Evolutionary conservation across 2,888 invertebrate genomes (phyloP), one percentile per base, ranked within the genome.

Genomic region (Tetranychus piercei): DNA sequence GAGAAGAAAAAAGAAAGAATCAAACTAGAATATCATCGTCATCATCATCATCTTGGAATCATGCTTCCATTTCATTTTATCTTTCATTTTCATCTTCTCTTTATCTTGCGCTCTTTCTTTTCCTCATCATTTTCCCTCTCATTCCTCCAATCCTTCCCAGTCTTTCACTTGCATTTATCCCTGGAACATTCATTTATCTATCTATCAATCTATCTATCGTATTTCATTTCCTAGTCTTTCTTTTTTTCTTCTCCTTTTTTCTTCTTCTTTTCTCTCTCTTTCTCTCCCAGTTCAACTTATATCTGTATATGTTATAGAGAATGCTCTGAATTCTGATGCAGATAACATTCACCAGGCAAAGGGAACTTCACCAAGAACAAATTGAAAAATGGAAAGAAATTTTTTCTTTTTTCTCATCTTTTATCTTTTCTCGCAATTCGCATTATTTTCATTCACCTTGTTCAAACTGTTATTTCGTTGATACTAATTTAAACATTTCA

Each of bases 31-130:
- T 69, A 23, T 22, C 23, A 67, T 22, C 20, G 8, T 67, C 4
- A 11, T 67, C 9, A 69, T 20, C 69, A 23, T 22, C n/a, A 69
- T 23, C 20, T 8, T 67, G 9, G 11, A 23, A 18, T 22, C 34
- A 22, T 20, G 20, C n/a, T 22, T 69, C 69, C 34, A 66, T 20
- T 66, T 18, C 66, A 20, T 20, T 66, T 18, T 15, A 66, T 43
- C 18, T 70, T 70, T 70, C 65, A 3, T n/a, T 66, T 66, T 69
- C 34, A 69, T 20, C 69, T 20, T 11, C 44, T 20, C 72, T 43
- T 44, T 72, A 5, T 72, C 72, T 72, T 43, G 44, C 6, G 4
- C 71, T 71, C 71, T 44, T 23, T 71, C 71, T 71, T 23, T 9
- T 71, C 71, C 43, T 71, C 23, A 20, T 22, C 67, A n/a, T 22